Conservation (phyloP, 1,140 invertebrate species). For the Patella vulgata region DNA sequence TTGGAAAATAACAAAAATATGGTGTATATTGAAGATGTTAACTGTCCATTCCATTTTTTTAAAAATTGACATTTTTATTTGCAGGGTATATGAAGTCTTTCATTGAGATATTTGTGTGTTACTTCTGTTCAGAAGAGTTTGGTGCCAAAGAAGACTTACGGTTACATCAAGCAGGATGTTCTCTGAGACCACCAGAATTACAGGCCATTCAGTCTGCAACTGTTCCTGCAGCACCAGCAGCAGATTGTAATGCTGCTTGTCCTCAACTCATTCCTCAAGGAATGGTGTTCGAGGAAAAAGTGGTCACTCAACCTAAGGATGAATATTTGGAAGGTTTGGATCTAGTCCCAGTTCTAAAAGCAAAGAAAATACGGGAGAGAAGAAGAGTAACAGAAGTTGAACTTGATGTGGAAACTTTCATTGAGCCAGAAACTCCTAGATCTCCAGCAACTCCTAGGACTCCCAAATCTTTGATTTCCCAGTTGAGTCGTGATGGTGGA, state of each 20-base stretch:
- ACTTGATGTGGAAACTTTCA: slow-evolving; percentile 9
- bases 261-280: slow-evolving; percentile 28
- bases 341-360: slow-evolving; percentile 47
- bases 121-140: slow-evolving; percentile 59
- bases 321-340: slow-evolving; percentile 36
- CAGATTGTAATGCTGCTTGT: background rate
- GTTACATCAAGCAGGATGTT: slow-evolving; percentile 47
- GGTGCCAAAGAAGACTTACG: slow-evolving; percentile 41
- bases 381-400: slow-evolving; percentile 51
- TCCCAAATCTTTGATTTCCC: slow-evolving; percentile 58
- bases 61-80: too few relatives aligned
- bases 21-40: background rate
- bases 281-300: slow-evolving; percentile 8
- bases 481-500: slow-evolving; percentile 51
- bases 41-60: too few relatives aligned
- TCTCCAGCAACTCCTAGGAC: slow-evolving; percentile 53
- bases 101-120: slow-evolving; percentile 57
- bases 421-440: slow-evolving; percentile 41
- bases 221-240: slow-evolving; percentile 10
- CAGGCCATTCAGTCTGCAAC: background rate
- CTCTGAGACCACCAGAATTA: slow-evolving; percentile 32
- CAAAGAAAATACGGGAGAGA: slow-evolving; percentile 37
- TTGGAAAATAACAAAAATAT: slow-evolving; percentile 1
- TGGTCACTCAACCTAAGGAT: slow-evolving; percentile 18
- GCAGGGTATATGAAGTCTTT: slow-evolving; percentile 25